Base-by-base conservation (phyloP, 1,140 invertebrate genomes). In the Leguminivora glycinivorella region DNA sequence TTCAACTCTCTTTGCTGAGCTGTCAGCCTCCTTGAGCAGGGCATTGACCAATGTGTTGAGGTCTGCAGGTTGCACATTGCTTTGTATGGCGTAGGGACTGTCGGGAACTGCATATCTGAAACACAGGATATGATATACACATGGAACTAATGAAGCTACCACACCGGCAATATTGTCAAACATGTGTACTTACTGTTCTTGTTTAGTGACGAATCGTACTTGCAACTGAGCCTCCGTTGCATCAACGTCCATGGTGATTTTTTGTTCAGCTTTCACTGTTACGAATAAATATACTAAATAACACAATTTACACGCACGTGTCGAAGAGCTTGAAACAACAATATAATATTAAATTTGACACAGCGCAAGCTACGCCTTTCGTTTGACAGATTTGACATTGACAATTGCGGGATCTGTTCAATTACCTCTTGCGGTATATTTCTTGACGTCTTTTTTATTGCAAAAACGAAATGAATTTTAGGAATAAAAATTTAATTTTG, bases 51-150 rank as follows among this genome's bases (percentile, higher is more conserved):
- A 92, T 68, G 93, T 94, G 88, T 97, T 98, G 3, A 98, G 90
- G 68, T 96, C 95, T 63, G 93, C 89, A 6, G 93, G 84, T 58
- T 94, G 92, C 10, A 97, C 93, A 68, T 93, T 94, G 40, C 94
- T 93, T 58, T 96, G 95, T 14, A 98, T 95, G 9, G 96, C 95
- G 83, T 96, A 95, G 0, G 97, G 96, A 76, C 94, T 94, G 91
- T 98, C 96, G 12, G 97, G 95, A 58, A 98, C 95, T 10, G 97
- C 96, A 94, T 95, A 98, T 74, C 97, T 98, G 87, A 94, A 75
- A 82, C 67, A 72, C n/a, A 43, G 17, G n/a, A 43, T 17, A 43
- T n/a, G 14, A n/a, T 43, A n/a, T 43, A 17, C 14, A 43, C n/a
- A 43, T 43, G 40, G 40, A 17, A 40, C 14, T 40, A 40, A 40